These are phyloP conservation scores for Hydropotes inermis DNA, from an alignment of 2,113 vertebrate genomes.

Conservation along the genomic window DNA sequence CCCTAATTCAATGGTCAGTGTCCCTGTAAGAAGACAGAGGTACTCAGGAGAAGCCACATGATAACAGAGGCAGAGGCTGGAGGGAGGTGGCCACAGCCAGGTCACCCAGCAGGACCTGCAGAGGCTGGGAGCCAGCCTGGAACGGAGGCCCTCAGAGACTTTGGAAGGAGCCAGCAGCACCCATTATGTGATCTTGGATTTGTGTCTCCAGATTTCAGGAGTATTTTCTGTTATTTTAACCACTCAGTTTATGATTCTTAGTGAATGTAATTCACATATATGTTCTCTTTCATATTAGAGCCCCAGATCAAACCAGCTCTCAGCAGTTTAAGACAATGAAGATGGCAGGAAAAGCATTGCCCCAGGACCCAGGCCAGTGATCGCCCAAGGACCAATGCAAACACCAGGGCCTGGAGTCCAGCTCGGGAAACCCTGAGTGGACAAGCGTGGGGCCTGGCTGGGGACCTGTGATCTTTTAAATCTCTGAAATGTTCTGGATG, in stretches of 20 bases:
- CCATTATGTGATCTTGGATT: not conserved
- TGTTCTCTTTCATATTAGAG: not conserved
- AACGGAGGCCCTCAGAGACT: not conserved
- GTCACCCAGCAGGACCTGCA: too few species aligned
- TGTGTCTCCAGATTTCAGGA: not conserved
- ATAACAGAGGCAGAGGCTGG: not conserved
- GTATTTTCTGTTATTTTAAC: not conserved
- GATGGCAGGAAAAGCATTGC: not conserved
- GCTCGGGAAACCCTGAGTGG: too few species aligned
- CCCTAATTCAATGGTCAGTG: not conserved
- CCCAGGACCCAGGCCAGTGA: too few species aligned
- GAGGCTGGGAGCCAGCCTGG: not conserved
- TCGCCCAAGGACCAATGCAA: rapidly evolving
- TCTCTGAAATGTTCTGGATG: not conserved
- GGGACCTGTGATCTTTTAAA: not conserved
- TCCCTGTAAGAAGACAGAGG: not conserved
- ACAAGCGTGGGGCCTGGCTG: too few species aligned
- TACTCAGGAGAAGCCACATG: not conserved
- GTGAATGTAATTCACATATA: not conserved
- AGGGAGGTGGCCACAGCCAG: not conserved
- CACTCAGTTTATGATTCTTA: not conserved
- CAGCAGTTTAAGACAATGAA: not conserved
- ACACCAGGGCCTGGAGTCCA: not conserved
- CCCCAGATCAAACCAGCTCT: not conserved
- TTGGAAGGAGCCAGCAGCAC: not conserved